A percentile compares a stretch with the other conserved stretches of the same genome.
Conservation (phyloP, 1,140 invertebrate species). For the Zaprionus kolodkinae region DNA sequence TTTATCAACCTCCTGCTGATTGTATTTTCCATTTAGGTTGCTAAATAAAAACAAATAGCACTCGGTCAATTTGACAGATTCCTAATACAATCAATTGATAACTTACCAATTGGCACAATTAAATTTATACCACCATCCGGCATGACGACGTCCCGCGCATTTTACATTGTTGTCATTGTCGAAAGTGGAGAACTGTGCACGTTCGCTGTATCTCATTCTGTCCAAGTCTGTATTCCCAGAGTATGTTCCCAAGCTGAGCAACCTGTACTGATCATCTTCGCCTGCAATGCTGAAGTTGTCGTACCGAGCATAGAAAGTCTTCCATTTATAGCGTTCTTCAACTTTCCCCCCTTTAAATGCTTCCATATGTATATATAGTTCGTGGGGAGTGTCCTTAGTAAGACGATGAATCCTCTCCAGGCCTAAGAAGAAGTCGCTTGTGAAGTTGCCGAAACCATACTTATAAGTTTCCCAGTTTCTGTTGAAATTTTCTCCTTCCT, state of each 20-base stretch:
- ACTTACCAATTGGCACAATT: accelerated
- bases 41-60: not conserved
- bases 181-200: not conserved
- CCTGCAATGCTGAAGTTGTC: not conserved
- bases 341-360: not conserved
- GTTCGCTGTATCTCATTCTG: not conserved
- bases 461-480: not conserved
- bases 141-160: not conserved
- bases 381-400: not conserved
- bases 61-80: not conserved
- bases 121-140: not conserved
- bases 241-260: not conserved
- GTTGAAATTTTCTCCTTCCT: not conserved
- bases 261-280: not conserved
- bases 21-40: not conserved
- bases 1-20: not conserved
- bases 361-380: conserved; percentile 1
- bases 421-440: not conserved
- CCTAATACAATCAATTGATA: not conserved
- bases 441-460: not conserved
- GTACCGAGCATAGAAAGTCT: not conserved
- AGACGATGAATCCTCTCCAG: not conserved
- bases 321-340: not conserved
- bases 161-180: not conserved
- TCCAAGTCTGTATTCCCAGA: not conserved